A percentile compares a stretch with the other conserved stretches of the same genome.
Conservation (phyloP, 2,113 vertebrate species). For the Neogale vison region DNA sequence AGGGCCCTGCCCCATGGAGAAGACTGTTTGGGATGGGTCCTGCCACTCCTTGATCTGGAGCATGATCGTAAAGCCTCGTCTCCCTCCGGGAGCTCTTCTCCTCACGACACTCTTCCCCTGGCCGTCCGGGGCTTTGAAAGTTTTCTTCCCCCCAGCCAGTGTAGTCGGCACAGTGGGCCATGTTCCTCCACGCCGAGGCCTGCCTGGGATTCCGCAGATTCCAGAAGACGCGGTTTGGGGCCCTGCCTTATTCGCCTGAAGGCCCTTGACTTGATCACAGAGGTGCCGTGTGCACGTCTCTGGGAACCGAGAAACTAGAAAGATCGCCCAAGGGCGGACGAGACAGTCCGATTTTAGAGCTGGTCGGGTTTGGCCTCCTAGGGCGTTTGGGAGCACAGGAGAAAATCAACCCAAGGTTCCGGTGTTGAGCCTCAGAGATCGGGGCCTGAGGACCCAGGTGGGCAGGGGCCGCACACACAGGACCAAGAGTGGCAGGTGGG, state of each 20-base stretch:
- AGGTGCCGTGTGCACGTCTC: fast-evolving
- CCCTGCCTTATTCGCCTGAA: neutral
- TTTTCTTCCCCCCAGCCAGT: fast-evolving
- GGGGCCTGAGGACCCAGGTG: neutral
- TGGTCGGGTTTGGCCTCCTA: fast-evolving
- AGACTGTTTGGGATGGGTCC: neutral
- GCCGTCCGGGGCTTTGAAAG: fast-evolving
- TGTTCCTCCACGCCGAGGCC: fast-evolving
- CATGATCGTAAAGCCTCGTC: neutral
- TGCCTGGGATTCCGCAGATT: neutral
- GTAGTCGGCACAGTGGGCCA: fast-evolving
- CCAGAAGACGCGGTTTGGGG: fast-evolving
- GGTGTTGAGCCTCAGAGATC: neutral
- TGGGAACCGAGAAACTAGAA: neutral
- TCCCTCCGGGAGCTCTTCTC: fast-evolving
- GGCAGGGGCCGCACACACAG: fast-evolving
- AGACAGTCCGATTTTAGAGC: neutral
- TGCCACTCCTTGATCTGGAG: neutral
- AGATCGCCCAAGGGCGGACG: neutral
- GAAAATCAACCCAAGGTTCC: neutral
- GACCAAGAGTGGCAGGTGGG: fast-evolving
- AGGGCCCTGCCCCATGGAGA: neutral
- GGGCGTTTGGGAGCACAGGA: neutral
- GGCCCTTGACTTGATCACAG: neutral
- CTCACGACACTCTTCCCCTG: neutral